These are phyloP conservation scores for Andrena minutula DNA, from an alignment of 2,888 invertebrate species.

Conservation along the genomic window DNA sequence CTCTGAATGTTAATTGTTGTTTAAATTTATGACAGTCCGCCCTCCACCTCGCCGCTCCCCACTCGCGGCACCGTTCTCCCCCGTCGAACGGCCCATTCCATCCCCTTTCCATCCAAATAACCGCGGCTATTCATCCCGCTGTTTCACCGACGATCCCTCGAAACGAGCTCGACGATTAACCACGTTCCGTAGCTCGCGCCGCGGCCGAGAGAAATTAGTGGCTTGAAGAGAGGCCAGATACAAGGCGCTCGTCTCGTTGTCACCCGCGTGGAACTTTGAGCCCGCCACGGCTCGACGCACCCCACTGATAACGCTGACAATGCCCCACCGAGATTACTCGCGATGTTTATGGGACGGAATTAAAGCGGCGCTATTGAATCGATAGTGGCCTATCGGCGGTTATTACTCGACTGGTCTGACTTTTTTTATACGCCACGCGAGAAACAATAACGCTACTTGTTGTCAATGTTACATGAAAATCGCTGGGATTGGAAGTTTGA, in stretches of 20 bases:
- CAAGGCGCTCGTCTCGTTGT: conserved; percentile 26
- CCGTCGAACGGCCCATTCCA: conserved; percentile 54
- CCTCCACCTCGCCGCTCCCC: conserved; percentile 48
- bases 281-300: conserved; percentile 18
- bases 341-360: conserved; percentile 43
- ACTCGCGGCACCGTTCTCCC: conserved; percentile 48
- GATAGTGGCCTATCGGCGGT: conserved; percentile 23
- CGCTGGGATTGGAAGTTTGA: background rate
- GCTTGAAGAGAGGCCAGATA: conserved; percentile 2
- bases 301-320: conserved; percentile 7
- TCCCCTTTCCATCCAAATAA: conserved; percentile 74
- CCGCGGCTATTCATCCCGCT: conserved; percentile 73
- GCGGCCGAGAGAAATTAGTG: conserved; percentile 38
- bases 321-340: conserved; percentile 21
- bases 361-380: conserved; percentile 45
- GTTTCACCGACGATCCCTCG: conserved; percentile 64
- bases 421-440: background rate
- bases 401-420: conserved; percentile 1
- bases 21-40: conserved; percentile 83
- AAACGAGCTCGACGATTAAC: conserved; percentile 80
- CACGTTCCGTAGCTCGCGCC: conserved; percentile 45
- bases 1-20: conserved; percentile 83
- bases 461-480: background rate
- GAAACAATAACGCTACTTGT: background rate
- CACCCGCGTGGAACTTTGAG: conserved; percentile 50